Conservation (phyloP, 2,888 invertebrate species). For the Cataglyphis altisquamis region DNA sequence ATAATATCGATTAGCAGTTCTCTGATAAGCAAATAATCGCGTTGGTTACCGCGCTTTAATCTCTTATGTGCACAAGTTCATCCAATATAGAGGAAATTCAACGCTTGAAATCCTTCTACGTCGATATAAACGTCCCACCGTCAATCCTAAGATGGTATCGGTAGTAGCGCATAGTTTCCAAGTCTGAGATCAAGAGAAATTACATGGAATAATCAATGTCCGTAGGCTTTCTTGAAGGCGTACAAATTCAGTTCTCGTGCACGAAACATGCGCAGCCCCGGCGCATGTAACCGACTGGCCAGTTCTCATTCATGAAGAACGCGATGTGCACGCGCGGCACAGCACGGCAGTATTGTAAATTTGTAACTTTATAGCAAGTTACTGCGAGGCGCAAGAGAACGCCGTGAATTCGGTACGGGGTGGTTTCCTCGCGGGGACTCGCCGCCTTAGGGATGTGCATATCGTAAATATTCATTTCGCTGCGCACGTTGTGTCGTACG, state of each 20-base stretch:
- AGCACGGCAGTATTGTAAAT: constrained; percentile 67
- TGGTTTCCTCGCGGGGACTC: constrained; percentile 38
- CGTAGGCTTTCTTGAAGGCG: constrained; percentile 48
- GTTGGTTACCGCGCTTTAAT: constrained; percentile 6
- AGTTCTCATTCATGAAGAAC: constrained; percentile 46
- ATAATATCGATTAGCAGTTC: constrained; percentile 18
- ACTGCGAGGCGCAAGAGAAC: constrained; percentile 43
- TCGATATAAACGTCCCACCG: constrained; percentile 35
- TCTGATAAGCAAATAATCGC: constrained; percentile 24
- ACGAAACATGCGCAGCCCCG: constrained; percentile 44
- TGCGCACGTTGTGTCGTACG: constrained; percentile 19
- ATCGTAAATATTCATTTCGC: constrained; percentile 70
- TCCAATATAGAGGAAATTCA: constrained; percentile 40
- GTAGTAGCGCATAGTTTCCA: constrained; percentile 12
- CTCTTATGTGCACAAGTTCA: constrained; percentile 10
- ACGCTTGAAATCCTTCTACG: constrained; percentile 26
- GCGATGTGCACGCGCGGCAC: constrained; percentile 24
- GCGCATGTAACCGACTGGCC: background rate
- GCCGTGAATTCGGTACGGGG: constrained; percentile 66
- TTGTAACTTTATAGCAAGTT: constrained; percentile 69
- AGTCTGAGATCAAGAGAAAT: constrained; percentile 20
- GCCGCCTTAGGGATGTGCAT: constrained; percentile 45
- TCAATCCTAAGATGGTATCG: constrained; percentile 6
- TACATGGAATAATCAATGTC: background rate
- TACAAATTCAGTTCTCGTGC: constrained; percentile 51